Conservation (phyloP, 2,113 vertebrate genomes). For the Spermophilus dauricus region DNA sequence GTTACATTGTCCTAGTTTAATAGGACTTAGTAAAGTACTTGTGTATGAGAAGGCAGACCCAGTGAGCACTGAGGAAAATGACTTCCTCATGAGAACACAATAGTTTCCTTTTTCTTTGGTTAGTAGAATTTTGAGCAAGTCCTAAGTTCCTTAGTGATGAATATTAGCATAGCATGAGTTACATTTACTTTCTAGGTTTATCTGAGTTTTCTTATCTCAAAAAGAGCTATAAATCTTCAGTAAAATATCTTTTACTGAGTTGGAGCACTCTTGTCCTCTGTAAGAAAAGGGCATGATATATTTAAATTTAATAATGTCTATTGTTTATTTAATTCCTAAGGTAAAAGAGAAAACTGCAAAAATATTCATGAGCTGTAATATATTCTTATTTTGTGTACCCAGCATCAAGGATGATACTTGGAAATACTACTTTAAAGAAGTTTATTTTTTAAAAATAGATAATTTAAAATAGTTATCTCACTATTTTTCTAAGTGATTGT, state of each 20-base stretch:
- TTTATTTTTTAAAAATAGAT: background rate
- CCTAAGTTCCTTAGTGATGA: background rate
- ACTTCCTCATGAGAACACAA: background rate
- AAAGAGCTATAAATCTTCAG: background rate
- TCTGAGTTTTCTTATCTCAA: background rate
- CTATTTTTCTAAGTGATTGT: background rate
- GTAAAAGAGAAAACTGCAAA: background rate
- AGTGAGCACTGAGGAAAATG: background rate
- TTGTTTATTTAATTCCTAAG: background rate
- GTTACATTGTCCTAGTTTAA: background rate
- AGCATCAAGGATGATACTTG: background rate
- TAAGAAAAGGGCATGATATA: background rate
- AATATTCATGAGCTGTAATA: background rate
- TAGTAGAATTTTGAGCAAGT: background rate
- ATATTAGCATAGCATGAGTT: background rate
- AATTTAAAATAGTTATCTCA: background rate
- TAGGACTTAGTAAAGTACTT: background rate
- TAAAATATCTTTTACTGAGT: background rate
- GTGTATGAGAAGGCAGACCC: background rate
- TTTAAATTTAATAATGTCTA: constrained; percentile 44
- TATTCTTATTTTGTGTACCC: background rate
- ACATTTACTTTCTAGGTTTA: background rate
- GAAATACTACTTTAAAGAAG: background rate
- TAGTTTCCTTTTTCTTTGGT: background rate
- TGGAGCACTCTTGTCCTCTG: background rate